A percentile compares a stretch with the other conserved stretches of the same genome.
Conservation (phyloP, 2,888 invertebrate genomes). For the Julus scanicus region DNA sequence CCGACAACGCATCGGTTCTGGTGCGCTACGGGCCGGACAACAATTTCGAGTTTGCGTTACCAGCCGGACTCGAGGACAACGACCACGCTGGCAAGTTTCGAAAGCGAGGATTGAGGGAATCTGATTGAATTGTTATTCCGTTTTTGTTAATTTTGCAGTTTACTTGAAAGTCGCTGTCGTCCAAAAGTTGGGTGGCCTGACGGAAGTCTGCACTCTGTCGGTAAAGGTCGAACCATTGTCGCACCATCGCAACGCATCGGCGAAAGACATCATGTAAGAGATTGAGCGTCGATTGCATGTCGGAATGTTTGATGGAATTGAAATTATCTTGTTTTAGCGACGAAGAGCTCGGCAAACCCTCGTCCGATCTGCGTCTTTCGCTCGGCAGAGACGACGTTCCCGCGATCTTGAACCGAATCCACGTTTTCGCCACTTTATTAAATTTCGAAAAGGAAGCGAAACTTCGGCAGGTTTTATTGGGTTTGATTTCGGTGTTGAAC, state of each 20-base stretch:
- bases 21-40: constrained; percentile 63
- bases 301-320: neutral
- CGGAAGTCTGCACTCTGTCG: constrained; percentile 58
- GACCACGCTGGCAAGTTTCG: constrained; percentile 58
- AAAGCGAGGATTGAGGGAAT: no score
- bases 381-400: constrained; percentile 8
- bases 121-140: no score
- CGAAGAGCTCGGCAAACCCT: neutral
- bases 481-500: neutral
- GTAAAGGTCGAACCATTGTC: neutral
- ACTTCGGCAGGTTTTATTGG: neutral
- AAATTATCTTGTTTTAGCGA: neutral
- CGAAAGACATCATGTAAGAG: constrained; percentile 17
- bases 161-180: constrained; percentile 58
- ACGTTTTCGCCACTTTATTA: neutral
- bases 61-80: constrained; percentile 60
- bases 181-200: constrained; percentile 56
- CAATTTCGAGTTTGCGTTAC: constrained; percentile 63
- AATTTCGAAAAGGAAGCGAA: neutral
- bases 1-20: constrained; percentile 58
- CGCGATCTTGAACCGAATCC: constrained; percentile 3
- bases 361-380: neutral
- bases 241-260: neutral
- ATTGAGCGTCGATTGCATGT: constrained; percentile 4
- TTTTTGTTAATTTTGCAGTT: constrained; percentile 55